These are phyloP conservation scores for Platyura marginata DNA, from an alignment of 1,140 invertebrate species.

Conservation along the genomic window DNA sequence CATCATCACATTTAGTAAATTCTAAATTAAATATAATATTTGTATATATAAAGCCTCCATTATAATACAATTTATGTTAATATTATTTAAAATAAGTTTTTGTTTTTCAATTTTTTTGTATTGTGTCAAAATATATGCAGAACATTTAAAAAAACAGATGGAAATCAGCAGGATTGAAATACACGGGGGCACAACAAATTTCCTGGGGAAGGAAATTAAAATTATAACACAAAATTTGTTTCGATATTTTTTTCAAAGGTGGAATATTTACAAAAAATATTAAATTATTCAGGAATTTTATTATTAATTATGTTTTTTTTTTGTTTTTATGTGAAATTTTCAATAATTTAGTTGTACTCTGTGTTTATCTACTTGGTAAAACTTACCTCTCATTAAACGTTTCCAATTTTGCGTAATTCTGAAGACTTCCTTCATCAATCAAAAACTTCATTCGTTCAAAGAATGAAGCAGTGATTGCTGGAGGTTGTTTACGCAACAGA, in stretches of 20 bases:
- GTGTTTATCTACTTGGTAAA: constrained; percentile 6
- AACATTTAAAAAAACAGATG: not conserved
- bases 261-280: not conserved
- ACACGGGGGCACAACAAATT: constrained; percentile 1
- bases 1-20: too few species aligned
- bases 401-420: constrained; percentile 85
- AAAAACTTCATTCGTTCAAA: constrained; percentile 97
- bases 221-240: not conserved
- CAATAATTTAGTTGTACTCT: too few species aligned
- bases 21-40: too few species aligned
- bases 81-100: too few species aligned
- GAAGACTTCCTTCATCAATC: constrained; percentile 91
- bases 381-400: constrained; percentile 94
- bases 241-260: not conserved
- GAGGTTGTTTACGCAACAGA: constrained; percentile 80
- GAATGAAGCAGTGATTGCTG: constrained; percentile 90
- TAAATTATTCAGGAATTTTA: not conserved
- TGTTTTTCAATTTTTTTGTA: not conserved
- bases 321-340: too few species aligned
- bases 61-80: too few species aligned
- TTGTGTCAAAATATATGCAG: not conserved
- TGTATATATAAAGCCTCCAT: too few species aligned
- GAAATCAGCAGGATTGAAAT: not conserved
- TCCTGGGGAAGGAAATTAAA: not conserved
- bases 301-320: not conserved